Base-by-base conservation (phyloP, 1,140 invertebrate genomes). In the Nylanderia fulva region DNA sequence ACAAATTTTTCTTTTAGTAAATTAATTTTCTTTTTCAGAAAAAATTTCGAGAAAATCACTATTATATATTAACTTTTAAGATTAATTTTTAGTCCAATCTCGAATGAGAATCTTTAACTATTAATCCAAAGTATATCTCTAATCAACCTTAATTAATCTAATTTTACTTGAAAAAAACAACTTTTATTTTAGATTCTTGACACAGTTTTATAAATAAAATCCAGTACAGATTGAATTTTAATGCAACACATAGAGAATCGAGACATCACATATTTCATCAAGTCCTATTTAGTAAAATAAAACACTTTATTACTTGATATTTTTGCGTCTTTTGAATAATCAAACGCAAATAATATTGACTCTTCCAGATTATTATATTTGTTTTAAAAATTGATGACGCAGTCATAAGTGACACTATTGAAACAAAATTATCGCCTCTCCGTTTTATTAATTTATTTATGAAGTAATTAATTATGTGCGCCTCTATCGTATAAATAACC, bases 401-500 rank as follows among this genome's bases (percentile, higher is more conserved):
- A 15, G 71, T 33, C n/a, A 42, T 24, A 36, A n/a, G 13, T 36
- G 13, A 0, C 3, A 27, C 54, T 68, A 68, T 66, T 27, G 13
- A 5, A 13, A 8, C 9, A 11, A 48, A 48, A 36, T 8, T 21
- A 27, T 64, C n/a, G 11, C 24, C 0, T 29, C 13, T 33, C 58
- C 42, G 13, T 21, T 45, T 27, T 42, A 82, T 82, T 71, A 45
- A 82, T 71, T 45, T 33, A 21, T 72, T 71, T 60, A 72, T 33
- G 18, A 58, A 60, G 13, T 21, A 71, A 82, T 82, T 58, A 82
- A 72, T 82, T 82, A 80, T 80, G 21, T 66, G 39, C 52, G 15
- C 18, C n/a, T 68, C 27, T 18, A 56, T 42, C n/a, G n/a, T 42
- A 24, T 29, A 36, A 69, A 3, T 69, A 18, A 29, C 58, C 36